Evolutionary conservation across 2,113 vertebrate genomes (phyloP).

Genomic region (Cricetomys ansorgei): DNA sequence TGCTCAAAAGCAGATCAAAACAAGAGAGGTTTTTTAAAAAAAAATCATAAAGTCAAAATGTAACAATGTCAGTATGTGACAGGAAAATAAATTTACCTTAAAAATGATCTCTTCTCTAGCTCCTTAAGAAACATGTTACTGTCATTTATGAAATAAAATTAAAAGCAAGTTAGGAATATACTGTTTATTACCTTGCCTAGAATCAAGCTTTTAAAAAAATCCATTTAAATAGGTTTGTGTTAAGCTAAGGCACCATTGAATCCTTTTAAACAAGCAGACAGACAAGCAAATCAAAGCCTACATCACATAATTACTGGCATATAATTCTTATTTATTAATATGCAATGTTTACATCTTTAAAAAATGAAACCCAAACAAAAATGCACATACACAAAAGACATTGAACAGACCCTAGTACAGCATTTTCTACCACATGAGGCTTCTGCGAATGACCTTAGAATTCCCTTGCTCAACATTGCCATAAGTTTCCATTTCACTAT

Average conservation of each 20-base stretch:
- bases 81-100: constrained; percentile 80
- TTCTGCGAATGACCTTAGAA: constrained; percentile 47
- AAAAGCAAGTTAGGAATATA: constrained; percentile 71
- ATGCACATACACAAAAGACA: constrained; percentile 64
- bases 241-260: constrained; percentile 40
- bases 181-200: constrained; percentile 61
- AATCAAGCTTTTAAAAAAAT: constrained; percentile 46
- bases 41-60: constrained; percentile 84
- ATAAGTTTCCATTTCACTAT: background rate
- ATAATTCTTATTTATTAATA: constrained; percentile 75
- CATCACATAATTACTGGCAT: constrained; percentile 53
- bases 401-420: constrained; percentile 37
- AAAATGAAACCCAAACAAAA: background rate
- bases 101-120: constrained; percentile 66
- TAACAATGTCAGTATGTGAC: constrained; percentile 66
- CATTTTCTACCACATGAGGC: constrained; percentile 19
- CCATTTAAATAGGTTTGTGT: constrained; percentile 58
- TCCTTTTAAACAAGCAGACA: constrained; percentile 36
- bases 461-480: background rate
- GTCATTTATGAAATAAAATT: constrained; percentile 80
- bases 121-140: constrained; percentile 69
- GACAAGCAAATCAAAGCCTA: background rate
- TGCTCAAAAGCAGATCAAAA: constrained; percentile 85
- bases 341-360: constrained; percentile 73
- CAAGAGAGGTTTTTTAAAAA: constrained; percentile 73